Percentiles rank a stretch among this genome's conserved stretches.
phyloP scores from a whole-genome alignment of 1,140 invertebrate genomes.

The Ceratina japonica region DNA sequence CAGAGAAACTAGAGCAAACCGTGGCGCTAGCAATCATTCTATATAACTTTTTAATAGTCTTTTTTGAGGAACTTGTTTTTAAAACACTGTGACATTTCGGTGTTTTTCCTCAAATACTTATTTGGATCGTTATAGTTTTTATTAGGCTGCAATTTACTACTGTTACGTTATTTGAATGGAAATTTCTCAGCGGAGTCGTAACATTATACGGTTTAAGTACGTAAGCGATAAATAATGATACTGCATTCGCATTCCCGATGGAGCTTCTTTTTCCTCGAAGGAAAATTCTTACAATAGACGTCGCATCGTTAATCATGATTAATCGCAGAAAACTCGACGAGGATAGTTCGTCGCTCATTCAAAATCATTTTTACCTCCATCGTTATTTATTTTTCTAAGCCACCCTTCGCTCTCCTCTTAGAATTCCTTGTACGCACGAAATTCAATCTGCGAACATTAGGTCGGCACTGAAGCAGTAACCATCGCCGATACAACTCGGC shows the following conservation, averaged over 20 bases:
- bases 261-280: background rate
- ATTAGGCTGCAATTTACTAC: background rate
- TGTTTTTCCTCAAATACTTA: background rate
- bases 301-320: slow-evolving; percentile 1
- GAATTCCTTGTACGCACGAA: too few relatives aligned
- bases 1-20: slow-evolving; percentile 2
- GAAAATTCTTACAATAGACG: background rate
- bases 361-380: background rate
- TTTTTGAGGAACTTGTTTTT: too few relatives aligned
- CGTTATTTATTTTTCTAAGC: background rate
- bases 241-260: background rate
- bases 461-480: background rate
- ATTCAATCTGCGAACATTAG: too few relatives aligned
- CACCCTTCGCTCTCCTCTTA: background rate
- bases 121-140: too few relatives aligned
- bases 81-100: too few relatives aligned
- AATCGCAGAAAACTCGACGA: background rate
- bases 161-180: background rate
- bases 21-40: background rate
- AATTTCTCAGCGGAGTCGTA: background rate
- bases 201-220: background rate
- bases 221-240: background rate
- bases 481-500: background rate
- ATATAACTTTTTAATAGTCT: too few relatives aligned
- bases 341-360: background rate